Evolutionary conservation across 2,113 vertebrate species (phyloP).

Genomic region (Beaufortia kweichowensis): DNA sequence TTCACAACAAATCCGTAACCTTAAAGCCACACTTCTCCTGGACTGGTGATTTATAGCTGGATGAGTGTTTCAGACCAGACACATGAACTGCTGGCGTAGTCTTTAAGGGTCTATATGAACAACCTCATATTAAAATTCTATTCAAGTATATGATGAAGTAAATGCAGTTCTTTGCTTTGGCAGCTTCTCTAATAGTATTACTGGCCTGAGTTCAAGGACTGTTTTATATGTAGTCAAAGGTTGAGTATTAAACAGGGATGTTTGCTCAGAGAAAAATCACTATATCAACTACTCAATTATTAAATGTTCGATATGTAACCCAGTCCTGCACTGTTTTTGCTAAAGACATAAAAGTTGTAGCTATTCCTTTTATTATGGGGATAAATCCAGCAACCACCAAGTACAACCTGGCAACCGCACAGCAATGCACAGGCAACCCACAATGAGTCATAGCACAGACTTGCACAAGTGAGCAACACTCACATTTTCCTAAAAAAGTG

Average conservation of each 20-base stretch:
- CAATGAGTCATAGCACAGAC: too few relatives aligned
- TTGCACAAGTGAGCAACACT: too few relatives aligned
- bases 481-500: too few relatives aligned
- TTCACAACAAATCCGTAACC: not conserved
- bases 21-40: not conserved
- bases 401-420: too few relatives aligned
- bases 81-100: not conserved
- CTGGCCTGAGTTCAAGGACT: not conserved
- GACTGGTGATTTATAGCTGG: not conserved
- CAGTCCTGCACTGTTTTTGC: too few relatives aligned
- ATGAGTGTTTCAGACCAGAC: not conserved
- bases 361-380: too few relatives aligned
- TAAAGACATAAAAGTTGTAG: too few relatives aligned
- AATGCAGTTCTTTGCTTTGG: not conserved
- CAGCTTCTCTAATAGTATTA: not conserved
- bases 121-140: not conserved
- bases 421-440: too few relatives aligned
- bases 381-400: too few relatives aligned
- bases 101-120: not conserved
- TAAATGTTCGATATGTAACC: too few relatives aligned
- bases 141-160: not conserved
- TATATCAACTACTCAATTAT: not conserved
- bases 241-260: too few relatives aligned
- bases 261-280: not conserved
- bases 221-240: not conserved